Evolutionary conservation across 2,113 vertebrate genomes (phyloP), one percentile per base, ranked within the genome.

Genomic region (Neodontobutis hainanensis): DNA sequence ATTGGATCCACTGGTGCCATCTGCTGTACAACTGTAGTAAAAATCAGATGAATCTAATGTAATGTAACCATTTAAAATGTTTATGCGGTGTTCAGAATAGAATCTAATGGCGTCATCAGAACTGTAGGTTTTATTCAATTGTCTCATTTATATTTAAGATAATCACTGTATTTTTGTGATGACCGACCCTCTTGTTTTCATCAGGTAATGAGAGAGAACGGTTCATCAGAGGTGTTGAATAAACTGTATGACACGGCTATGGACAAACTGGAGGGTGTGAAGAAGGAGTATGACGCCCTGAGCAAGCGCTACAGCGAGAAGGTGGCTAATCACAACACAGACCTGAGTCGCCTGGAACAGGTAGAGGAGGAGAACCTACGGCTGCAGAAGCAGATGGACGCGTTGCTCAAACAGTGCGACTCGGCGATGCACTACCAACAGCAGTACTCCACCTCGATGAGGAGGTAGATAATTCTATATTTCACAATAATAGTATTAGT

Each of bases 351-450:
- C 61, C 90, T 99, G 77, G 97, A 98, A 65, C 96, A 97, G 88
- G 89, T 85, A 0, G 95, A 97, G 70, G 97, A 98, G 69, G 97
- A 99, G 87, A 97, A 95, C 86, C 93, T 94, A 6, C 91, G 95
- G 2, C 90, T 97, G 68, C 95, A 97, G 88, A 98, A 97, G 77
- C 97, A 99, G 90, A 91, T 93, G 0, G 96, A 98, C 43, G 94
- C 92, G 49, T 70, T 99, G 57, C 93, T 97, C 80, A 95, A 97
- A 87, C 97, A 99, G 88, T 91, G 95, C 55, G 96, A 99, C 91
- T 94, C 95, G 0, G 95, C 97, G 19, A 92, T 99, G 84, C 96
- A 98, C 86, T 95, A 97, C 87, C 97, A 99, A 82, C 97, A 98
- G 75, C 97, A 99, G 70, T 99, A 94, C 27, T 96, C 96, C 0